Base-by-base conservation (phyloP, 1,140 invertebrate species). In the Delia radicum region DNA sequence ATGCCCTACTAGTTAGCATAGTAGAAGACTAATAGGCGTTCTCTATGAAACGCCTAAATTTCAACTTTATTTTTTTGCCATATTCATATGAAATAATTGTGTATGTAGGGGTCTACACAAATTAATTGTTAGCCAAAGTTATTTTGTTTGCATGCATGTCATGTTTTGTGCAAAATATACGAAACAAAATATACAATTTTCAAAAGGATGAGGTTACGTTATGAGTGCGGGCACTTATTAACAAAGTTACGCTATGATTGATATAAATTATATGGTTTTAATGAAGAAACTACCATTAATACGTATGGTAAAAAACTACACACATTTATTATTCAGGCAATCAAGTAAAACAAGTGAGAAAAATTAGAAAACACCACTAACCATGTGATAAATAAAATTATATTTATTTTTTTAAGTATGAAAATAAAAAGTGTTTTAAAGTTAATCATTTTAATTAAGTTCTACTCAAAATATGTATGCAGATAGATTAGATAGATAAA, bases 241-340 rank as follows among this genome's bases (percentile, higher is more conserved):
- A 55, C 48, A 18, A 55, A 55, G 48, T 55, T 55, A 55, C 48
- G 48, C 48, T 55, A 55, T 55, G 48, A 55, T 55, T 55, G 48
- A 55, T 55, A 55, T 55, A 55, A 55, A 55, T 55, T 55, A 55
- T 55, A 55, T 18, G 48, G 48, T 55, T 55, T 55, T 55, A 55
- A 55, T 55, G 48, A 55, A 55, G 18, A n/a, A 6, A 21, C 48
- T 21, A 55, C 4, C 48, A 55, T 7, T 55, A 21, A 21, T n/a
- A n/a, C n/a, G n/a, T n/a, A n/a, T n/a, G n/a, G n/a, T n/a, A n/a
- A n/a, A n/a, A n/a, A n/a, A n/a, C n/a, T n/a, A n/a, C n/a, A n/a
- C n/a, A n/a, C n/a, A n/a, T n/a, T n/a, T n/a, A n/a, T n/a, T n/a
- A n/a, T n/a, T n/a, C n/a, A n/a, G n/a, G n/a, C n/a, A n/a, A n/a